Evolutionary conservation across 2,113 vertebrate species (phyloP).

Genomic region (Phoxinus phoxinus): DNA sequence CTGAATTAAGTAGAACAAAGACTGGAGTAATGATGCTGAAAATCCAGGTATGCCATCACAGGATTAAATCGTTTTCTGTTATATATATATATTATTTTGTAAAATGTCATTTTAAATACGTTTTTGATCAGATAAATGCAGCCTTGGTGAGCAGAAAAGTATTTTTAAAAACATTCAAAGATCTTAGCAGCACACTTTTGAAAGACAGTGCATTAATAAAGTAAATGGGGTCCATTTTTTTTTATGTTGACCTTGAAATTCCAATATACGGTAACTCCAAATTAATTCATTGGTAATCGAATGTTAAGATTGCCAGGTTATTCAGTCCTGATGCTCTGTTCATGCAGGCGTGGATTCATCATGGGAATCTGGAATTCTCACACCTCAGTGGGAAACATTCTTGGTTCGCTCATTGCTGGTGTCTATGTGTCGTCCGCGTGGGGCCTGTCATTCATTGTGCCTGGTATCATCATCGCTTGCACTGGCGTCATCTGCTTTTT

Average conservation of each 20-base stretch:
- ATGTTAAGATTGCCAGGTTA: too few species aligned
- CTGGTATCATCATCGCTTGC: conserved; percentile 83
- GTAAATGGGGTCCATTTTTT: not conserved
- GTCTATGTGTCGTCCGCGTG: conserved; percentile 85
- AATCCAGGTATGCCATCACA: not conserved
- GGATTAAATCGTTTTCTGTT: too few species aligned
- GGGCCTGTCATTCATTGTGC: conserved; percentile 94
- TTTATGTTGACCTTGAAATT: not conserved
- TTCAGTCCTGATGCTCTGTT: not conserved
- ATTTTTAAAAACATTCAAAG: not conserved
- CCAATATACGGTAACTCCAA: not conserved
- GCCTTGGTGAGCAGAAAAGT: not conserved
- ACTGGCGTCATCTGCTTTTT: conserved; percentile 91
- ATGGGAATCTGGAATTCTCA: conserved; percentile 99
- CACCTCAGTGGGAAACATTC: conserved; percentile 95
- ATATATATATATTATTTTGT: too few species aligned
- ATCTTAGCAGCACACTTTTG: not conserved
- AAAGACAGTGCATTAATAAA: not conserved
- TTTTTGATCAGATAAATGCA: not conserved
- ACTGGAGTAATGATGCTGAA: not conserved
- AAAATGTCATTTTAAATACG: too few species aligned
- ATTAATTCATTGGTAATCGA: too few species aligned
- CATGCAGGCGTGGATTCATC: conserved; percentile 88
- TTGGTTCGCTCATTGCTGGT: conserved; percentile 93
- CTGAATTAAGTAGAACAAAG: not conserved